Conservation (phyloP, 64 coral and sea anemone genomes). For the Stichodactyla mertensii region DNA sequence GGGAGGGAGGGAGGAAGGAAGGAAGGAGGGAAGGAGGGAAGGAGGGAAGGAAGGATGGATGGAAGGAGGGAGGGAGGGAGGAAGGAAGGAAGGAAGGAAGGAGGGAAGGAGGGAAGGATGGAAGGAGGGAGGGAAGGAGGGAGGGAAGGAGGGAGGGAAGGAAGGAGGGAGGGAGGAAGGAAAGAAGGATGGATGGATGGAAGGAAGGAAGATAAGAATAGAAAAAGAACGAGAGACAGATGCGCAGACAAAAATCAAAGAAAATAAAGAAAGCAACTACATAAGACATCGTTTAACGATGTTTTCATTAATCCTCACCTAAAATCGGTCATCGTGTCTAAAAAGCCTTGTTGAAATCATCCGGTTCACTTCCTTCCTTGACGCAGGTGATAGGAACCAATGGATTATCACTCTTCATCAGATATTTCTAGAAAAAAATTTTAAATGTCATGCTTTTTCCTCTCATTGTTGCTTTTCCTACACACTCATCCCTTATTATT, state of each 20-base stretch:
- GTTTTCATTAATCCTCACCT: neutral
- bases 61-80: no score
- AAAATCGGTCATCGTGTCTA: neutral
- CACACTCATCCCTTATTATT: neutral
- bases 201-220: no score
- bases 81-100: neutral
- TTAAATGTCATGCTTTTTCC: neutral
- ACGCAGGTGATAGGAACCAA: constrained; percentile 46
- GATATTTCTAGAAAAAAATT: constrained; percentile 56
- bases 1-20: neutral
- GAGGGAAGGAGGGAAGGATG: no score
- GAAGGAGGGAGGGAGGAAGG: no score
- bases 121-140: no score
- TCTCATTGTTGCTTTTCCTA: neutral
- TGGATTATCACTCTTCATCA: constrained; percentile 55
- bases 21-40: neutral
- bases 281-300: no score
- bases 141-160: neutral
- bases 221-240: no score
- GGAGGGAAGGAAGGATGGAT: no score
- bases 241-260: no score
- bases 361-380: constrained; percentile 45
- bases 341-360: constrained; percentile 43
- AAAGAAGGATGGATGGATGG: no score
- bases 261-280: no score